Evolutionary conservation across 2,797 vertebrate genomes (phyloP).

Genomic region (Telmatherina bonti): DNA sequence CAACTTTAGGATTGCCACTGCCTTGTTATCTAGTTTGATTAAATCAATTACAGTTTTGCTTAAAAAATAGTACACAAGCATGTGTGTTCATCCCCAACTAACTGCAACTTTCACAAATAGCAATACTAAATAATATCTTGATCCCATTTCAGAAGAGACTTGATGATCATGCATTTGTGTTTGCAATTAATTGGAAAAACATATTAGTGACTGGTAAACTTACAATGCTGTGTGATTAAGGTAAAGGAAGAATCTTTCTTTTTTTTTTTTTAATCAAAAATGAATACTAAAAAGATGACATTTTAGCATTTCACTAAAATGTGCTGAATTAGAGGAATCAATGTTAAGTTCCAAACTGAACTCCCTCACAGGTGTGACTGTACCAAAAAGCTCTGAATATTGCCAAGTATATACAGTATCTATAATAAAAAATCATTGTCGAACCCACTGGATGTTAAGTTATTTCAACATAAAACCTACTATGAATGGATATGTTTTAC

Average conservation of each 20-base stretch:
- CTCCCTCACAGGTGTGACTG: not conserved
- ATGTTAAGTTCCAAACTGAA: too few relatives aligned
- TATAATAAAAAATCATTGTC: not conserved
- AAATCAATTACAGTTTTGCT: too few relatives aligned
- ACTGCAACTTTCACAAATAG: not conserved
- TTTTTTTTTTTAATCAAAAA: not conserved
- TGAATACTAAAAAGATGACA: not conserved
- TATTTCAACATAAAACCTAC: not conserved
- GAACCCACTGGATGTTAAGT: not conserved
- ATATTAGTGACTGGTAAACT: not conserved
- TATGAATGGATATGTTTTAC: not conserved
- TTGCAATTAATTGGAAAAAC: not conserved
- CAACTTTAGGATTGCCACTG: too few relatives aligned
- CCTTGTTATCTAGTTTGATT: too few relatives aligned
- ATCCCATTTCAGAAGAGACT: not conserved
- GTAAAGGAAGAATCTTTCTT: not conserved
- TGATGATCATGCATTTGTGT: not conserved
- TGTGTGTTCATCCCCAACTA: too few relatives aligned
- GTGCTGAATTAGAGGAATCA: too few relatives aligned
- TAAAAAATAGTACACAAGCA: too few relatives aligned
- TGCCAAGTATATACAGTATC: not conserved
- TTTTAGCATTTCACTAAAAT: not conserved
- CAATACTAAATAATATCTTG: not conserved
- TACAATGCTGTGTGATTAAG: not conserved
- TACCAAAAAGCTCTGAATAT: not conserved